These are phyloP conservation scores for Aix galericulata DNA, from an alignment of 2,113 vertebrate species.

Conservation along the genomic window DNA sequence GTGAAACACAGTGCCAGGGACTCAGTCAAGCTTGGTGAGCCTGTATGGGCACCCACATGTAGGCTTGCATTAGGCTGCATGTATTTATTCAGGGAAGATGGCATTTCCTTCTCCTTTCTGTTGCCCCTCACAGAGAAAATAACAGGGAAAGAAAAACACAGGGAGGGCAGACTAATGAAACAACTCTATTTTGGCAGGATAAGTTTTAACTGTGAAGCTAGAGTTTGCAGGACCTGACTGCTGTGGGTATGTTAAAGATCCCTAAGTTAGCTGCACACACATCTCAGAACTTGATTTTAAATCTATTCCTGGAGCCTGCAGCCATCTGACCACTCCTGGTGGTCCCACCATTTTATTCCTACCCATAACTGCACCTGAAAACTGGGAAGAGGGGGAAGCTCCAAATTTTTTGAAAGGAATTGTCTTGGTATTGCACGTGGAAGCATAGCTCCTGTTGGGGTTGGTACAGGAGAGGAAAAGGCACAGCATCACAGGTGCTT, in stretches of 20 bases:
- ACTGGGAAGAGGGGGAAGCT: neutral
- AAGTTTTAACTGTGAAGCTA: neutral
- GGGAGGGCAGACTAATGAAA: neutral
- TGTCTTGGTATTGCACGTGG: neutral
- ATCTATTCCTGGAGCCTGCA: neutral
- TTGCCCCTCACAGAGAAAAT: neutral
- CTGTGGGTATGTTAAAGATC: neutral
- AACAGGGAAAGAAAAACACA: neutral
- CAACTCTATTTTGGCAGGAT: neutral
- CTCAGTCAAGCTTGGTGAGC: neutral
- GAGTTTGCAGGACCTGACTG: neutral
- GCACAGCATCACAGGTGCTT: neutral
- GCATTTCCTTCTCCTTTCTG: neutral
- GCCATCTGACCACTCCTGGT: neutral
- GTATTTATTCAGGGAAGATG: neutral
- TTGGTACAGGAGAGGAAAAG: neutral
- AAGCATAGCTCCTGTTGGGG: neutral
- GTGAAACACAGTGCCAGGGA: neutral
- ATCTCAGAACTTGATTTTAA: neutral
- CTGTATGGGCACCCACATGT: neutral
- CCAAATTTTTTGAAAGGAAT: neutral
- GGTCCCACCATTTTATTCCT: neutral
- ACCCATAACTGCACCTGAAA: neutral
- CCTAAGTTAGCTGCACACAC: neutral
- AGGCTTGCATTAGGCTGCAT: neutral